Conservation (phyloP, 2,888 invertebrate species). For the Molorchus minor region DNA sequence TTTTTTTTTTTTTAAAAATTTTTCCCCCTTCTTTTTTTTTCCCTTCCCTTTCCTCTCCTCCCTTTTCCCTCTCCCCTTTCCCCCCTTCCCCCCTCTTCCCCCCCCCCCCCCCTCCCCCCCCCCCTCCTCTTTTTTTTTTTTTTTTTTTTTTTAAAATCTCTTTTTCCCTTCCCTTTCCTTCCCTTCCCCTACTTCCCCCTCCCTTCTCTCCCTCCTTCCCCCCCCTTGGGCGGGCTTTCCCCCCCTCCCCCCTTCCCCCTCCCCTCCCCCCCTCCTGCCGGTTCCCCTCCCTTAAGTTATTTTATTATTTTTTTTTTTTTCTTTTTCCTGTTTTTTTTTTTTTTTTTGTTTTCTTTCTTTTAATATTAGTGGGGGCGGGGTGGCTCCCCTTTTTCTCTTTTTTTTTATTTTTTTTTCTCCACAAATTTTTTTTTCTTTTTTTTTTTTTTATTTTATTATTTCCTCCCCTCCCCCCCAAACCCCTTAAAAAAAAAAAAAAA, state of each 20-base stretch:
- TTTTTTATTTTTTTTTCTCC: neutral
- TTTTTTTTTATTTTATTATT: too few species aligned
- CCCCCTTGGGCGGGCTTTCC: neutral
- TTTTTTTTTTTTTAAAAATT: neutral
- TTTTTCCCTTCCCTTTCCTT: neutral
- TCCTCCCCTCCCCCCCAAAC: too few species aligned
- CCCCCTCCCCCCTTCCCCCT: slow-evolving; percentile 11
- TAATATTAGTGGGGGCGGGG: neutral
- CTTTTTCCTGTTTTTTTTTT: too few species aligned
- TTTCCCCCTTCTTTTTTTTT: neutral
- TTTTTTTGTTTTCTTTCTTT: too few species aligned
- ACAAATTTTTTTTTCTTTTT: too few species aligned
- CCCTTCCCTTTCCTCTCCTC: neutral
- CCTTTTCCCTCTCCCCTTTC: neutral
- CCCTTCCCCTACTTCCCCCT: neutral
- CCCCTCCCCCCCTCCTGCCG: slow-evolving; percentile 10
- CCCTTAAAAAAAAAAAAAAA: too few species aligned
- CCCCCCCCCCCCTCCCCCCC: neutral
- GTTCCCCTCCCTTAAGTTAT: too few species aligned
- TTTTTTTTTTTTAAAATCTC: neutral
- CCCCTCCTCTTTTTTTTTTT: neutral
- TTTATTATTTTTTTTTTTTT: too few species aligned
- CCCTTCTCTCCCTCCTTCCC: neutral
- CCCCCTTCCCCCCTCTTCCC: too few species aligned
- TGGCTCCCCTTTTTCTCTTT: neutral